phyloP scores from a whole-genome alignment of 2,888 invertebrate genomes.

The Nemotelus pantherinus region DNA sequence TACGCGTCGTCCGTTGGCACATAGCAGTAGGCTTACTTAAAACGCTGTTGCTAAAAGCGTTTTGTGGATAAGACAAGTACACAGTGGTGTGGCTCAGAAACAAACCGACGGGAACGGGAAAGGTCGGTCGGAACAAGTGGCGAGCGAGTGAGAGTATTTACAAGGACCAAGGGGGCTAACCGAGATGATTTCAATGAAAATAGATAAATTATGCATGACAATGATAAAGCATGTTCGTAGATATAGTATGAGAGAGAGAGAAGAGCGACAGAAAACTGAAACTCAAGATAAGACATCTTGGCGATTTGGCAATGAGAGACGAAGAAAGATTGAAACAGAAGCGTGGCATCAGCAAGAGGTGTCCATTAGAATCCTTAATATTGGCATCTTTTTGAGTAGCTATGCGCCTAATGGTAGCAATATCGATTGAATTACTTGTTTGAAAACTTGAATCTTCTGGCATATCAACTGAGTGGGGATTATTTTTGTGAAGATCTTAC shows the following conservation, averaged over 20 bases:
- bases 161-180: not conserved
- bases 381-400: too few relatives aligned
- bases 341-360: too few relatives aligned
- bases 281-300: conserved; percentile 28
- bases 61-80: conserved; percentile 1
- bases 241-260: conserved; percentile 30
- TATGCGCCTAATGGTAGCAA: too few relatives aligned
- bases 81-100: not conserved
- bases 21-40: not conserved
- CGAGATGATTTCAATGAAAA: conserved; percentile 16
- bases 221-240: conserved; percentile 49
- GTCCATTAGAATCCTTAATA: too few relatives aligned
- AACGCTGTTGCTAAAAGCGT: not conserved
- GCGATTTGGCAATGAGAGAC: conserved; percentile 18
- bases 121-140: not conserved
- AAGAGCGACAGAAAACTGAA: conserved; percentile 14
- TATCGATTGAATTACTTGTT: too few relatives aligned
- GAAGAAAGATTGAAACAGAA: conserved; percentile 1
- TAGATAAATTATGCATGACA: conserved; percentile 50
- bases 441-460: too few relatives aligned
- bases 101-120: not conserved
- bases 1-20: not conserved
- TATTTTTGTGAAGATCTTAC: too few relatives aligned
- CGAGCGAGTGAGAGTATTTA: not conserved
- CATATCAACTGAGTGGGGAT: too few relatives aligned